Conservation (phyloP, 2,888 invertebrate genomes). For the Trissolcus japonicus region DNA sequence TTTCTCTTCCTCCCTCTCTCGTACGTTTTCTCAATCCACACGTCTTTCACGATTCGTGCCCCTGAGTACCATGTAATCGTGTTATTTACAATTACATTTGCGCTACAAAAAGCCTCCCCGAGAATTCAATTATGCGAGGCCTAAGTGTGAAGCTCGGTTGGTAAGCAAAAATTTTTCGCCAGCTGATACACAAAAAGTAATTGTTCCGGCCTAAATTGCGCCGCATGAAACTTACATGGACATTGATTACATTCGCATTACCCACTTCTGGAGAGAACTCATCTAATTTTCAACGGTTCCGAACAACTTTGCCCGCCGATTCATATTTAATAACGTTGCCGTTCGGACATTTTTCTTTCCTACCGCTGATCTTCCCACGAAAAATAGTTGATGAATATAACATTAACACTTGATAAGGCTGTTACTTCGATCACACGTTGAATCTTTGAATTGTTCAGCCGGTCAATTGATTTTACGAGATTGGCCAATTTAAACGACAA, state of each 20-base stretch:
- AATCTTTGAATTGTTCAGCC: too few species aligned
- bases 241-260: conserved; percentile 20
- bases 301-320: too few species aligned
- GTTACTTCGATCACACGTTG: too few species aligned
- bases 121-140: conserved; percentile 41
- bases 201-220: conserved; percentile 20
- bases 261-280: too few species aligned
- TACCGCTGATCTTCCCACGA: too few species aligned
- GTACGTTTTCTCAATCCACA: not conserved
- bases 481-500: too few species aligned
- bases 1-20: conserved; percentile 24
- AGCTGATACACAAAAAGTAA: conserved; percentile 33
- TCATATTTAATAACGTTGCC: too few species aligned
- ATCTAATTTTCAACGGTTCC: not conserved
- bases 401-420: too few species aligned
- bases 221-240: conserved; percentile 11
- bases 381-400: too few species aligned
- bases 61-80: conserved; percentile 42
- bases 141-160: conserved; percentile 23
- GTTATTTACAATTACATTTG: conserved; percentile 55
- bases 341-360: too few species aligned
- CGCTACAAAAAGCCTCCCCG: conserved; percentile 13
- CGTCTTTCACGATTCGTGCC: conserved; percentile 34
- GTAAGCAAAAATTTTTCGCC: conserved; percentile 24
- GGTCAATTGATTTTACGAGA: not conserved